Percentiles rank a stretch among this genome's conserved stretches.
These are phyloP conservation scores for Zoanthus sansibaricus DNA, from an alignment of 92 coral and sea anemone species.

Conservation along the genomic window DNA sequence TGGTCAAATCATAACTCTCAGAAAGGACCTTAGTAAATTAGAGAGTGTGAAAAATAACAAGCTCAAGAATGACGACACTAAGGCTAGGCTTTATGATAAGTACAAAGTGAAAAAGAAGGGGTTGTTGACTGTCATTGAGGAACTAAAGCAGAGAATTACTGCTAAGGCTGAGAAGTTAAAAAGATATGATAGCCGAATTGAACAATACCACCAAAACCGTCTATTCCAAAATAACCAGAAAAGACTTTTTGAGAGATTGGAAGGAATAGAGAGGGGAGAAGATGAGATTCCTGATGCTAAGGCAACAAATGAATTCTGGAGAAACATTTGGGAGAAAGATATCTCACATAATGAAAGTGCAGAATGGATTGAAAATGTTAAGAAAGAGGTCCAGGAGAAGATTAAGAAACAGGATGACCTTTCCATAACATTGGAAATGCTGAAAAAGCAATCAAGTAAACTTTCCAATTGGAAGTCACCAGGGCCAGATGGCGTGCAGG, in stretches of 20 bases:
- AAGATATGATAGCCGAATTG: slow-evolving; percentile 37
- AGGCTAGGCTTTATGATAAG: slow-evolving; percentile 6
- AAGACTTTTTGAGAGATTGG: slow-evolving; percentile 22
- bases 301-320: slow-evolving; percentile 46
- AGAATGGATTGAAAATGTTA: slow-evolving; percentile 18
- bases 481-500: too few species aligned
- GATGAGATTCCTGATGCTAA: slow-evolving; percentile 34
- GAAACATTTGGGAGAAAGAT: slow-evolving; percentile 23
- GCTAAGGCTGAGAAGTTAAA: slow-evolving; percentile 32
- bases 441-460: slow-evolving; percentile 5
- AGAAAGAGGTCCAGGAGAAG: too few species aligned
- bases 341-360: slow-evolving; percentile 41
- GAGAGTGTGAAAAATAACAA: slow-evolving; percentile 9
- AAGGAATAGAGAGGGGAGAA: slow-evolving; percentile 34
- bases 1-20: slow-evolving; percentile 25
- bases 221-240: slow-evolving; percentile 36
- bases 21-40: slow-evolving; percentile 35
- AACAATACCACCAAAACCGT: slow-evolving; percentile 49
- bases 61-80: not conserved
- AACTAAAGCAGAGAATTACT: slow-evolving; percentile 39
- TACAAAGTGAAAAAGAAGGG: slow-evolving; percentile 49
- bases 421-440: slow-evolving; percentile 18
- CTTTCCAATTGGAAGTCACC: not conserved
- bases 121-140: slow-evolving; percentile 30
- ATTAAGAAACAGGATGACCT: slow-evolving; percentile 20